phyloP scores from a whole-genome alignment of 2,888 invertebrate species.

The Molorchus minor region DNA sequence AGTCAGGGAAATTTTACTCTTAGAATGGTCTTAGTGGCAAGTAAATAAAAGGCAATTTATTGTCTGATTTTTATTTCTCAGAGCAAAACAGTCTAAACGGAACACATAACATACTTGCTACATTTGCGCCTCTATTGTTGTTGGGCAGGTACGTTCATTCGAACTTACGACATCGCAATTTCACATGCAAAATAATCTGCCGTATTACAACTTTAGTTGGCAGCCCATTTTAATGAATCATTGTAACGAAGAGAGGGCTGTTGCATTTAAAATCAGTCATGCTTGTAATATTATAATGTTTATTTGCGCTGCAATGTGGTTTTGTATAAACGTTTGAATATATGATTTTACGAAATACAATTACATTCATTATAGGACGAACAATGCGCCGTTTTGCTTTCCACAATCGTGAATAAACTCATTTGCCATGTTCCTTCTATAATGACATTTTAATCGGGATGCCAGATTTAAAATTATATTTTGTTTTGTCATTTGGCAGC shows the following conservation, averaged over 20 bases:
- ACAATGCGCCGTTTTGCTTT: neutral
- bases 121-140: too few relatives aligned
- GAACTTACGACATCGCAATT: neutral
- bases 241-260: neutral
- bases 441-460: neutral
- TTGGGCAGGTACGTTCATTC: too few relatives aligned
- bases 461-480: too few relatives aligned
- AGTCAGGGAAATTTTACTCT: too few relatives aligned
- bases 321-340: slow-evolving; percentile 22
- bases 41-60: too few relatives aligned
- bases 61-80: too few relatives aligned
- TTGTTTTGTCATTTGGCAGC: too few relatives aligned
- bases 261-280: slow-evolving; percentile 14
- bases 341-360: slow-evolving; percentile 22
- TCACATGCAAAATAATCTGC: neutral
- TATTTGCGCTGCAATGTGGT: slow-evolving; percentile 22
- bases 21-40: too few relatives aligned
- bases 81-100: too few relatives aligned
- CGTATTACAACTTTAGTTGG: neutral
- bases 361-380: slow-evolving; percentile 7
- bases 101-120: too few relatives aligned
- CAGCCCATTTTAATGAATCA: neutral
- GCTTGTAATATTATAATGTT: slow-evolving; percentile 21
- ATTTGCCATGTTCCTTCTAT: neutral
- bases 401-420: neutral